These are phyloP conservation scores for Choristoneura rosaceana DNA, from an alignment of 2,888 invertebrate species.

Conservation along the genomic window DNA sequence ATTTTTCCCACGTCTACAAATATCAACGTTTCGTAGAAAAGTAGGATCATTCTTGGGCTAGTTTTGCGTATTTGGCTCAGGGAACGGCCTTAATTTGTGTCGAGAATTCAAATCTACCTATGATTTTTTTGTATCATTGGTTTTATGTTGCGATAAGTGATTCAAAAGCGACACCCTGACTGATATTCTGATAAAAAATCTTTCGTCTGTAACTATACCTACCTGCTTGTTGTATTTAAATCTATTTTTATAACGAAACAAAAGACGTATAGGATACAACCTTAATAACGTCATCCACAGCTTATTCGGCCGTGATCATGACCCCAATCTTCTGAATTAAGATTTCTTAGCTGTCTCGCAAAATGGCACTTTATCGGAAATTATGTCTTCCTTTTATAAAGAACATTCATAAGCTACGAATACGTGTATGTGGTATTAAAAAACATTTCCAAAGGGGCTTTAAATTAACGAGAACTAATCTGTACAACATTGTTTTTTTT, in stretches of 20 bases:
- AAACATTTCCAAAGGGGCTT: neutral
- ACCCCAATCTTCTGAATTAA: slow-evolving; percentile 27
- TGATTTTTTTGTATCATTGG: no score
- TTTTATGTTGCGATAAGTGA: no score
- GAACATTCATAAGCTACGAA: slow-evolving; percentile 5
- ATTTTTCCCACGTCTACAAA: no score
- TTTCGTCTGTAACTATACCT: no score
- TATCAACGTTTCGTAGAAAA: no score
- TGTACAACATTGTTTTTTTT: no score
- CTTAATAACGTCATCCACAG: slow-evolving; percentile 20
- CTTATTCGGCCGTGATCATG: slow-evolving; percentile 38
- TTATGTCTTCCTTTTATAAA: slow-evolving; percentile 25
- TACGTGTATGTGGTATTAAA: neutral
- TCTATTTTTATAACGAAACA: neutral
- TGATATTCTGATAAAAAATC: no score
- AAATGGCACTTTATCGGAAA: slow-evolving; percentile 31
- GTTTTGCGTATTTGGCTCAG: no score
- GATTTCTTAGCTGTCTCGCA: slow-evolving; percentile 17
- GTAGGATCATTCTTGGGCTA: no score
- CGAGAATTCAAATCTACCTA: neutral
- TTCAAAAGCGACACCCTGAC: no score
- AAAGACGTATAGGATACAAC: neutral
- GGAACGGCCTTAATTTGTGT: neutral
- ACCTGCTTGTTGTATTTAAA: neutral
- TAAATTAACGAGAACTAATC: no score